Evolutionary conservation across 2,797 vertebrate species (phyloP).

Genomic region (Ataeniobius toweri): DNA sequence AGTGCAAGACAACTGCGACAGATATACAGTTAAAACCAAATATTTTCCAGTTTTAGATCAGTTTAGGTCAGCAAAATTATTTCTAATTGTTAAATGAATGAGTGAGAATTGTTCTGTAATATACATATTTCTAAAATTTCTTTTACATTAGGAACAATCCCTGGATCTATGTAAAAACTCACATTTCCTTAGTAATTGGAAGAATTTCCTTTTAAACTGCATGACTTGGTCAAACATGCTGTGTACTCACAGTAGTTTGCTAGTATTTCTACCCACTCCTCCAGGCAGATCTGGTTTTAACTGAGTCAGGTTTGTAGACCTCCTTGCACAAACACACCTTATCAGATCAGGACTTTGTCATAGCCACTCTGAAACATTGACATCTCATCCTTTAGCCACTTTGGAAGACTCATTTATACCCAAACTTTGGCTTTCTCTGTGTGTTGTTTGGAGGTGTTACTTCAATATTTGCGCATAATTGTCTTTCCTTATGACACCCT

Average conservation of each 20-base stretch:
- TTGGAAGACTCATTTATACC: not conserved
- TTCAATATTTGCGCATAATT: not conserved
- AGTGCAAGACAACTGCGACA: not conserved
- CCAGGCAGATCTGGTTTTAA: not conserved
- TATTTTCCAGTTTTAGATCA: not conserved
- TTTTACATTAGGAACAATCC: not conserved
- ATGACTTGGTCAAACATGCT: not conserved
- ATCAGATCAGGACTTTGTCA: not conserved
- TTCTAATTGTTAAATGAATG: not conserved
- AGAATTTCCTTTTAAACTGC: not conserved
- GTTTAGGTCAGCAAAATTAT: not conserved
- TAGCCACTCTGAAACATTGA: not conserved
- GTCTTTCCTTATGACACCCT: not conserved
- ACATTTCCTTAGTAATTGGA: not conserved
- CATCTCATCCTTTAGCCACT: not conserved
- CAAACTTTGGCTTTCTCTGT: not conserved
- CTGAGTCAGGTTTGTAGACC: not conserved
- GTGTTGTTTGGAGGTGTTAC: not conserved
- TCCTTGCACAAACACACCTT: not conserved
- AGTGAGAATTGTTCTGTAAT: not conserved
- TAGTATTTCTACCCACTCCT: not conserved
- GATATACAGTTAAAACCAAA: not conserved
- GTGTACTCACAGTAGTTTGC: not conserved
- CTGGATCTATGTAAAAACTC: not conserved
- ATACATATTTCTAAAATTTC: not conserved